A percentile compares a stretch with the other conserved stretches of the same genome.
phyloP scores from a whole-genome alignment of 2,797 vertebrate species.

The Danio aesculapii region DNA sequence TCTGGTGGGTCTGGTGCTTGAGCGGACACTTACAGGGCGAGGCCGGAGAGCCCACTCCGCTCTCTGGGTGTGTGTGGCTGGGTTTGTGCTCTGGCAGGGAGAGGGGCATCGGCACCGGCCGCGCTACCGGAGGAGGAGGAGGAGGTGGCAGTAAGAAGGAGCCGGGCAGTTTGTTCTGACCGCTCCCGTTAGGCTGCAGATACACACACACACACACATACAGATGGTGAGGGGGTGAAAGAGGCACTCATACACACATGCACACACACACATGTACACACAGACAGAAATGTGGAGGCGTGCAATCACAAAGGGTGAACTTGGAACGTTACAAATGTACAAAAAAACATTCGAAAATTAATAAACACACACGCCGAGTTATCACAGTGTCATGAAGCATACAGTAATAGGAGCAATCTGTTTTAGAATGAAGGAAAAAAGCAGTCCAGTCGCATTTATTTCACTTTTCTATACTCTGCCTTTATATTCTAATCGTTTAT shows the following conservation, averaged over 20 bases:
- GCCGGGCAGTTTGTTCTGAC: slow-evolving; percentile 97
- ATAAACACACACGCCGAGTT: slow-evolving; percentile 2
- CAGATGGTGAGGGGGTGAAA: slow-evolving; percentile 55
- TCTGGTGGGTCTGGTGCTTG: slow-evolving; percentile 73
- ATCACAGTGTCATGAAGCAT: slow-evolving; percentile 30
- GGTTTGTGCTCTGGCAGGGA: slow-evolving; percentile 94
- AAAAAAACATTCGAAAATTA: slow-evolving; percentile 21
- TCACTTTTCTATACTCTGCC: neutral
- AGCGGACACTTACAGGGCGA: slow-evolving; percentile 94
- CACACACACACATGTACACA: slow-evolving; percentile 44
- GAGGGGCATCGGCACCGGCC: slow-evolving; percentile 97
- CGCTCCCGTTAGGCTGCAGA: slow-evolving; percentile 96
- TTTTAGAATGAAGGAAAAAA: neutral
- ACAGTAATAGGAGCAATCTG: neutral
- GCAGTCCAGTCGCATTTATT: neutral
- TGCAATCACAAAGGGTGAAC: slow-evolving; percentile 26
- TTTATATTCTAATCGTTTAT: neutral
- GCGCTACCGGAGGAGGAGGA: slow-evolving; percentile 94
- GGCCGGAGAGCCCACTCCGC: slow-evolving; percentile 92
- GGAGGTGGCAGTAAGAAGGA: slow-evolving; percentile 93
- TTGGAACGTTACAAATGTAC: slow-evolving; percentile 28
- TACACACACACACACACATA: slow-evolving; percentile 61
- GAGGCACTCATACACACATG: slow-evolving; percentile 54
- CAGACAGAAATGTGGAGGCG: slow-evolving; percentile 14
- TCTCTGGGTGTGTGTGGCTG: slow-evolving; percentile 85